Percentiles rank a stretch among this genome's conserved stretches.
These are phyloP conservation scores for Seriola dumerili DNA, from an alignment of 2,113 vertebrate genomes.

Conservation along the genomic window DNA sequence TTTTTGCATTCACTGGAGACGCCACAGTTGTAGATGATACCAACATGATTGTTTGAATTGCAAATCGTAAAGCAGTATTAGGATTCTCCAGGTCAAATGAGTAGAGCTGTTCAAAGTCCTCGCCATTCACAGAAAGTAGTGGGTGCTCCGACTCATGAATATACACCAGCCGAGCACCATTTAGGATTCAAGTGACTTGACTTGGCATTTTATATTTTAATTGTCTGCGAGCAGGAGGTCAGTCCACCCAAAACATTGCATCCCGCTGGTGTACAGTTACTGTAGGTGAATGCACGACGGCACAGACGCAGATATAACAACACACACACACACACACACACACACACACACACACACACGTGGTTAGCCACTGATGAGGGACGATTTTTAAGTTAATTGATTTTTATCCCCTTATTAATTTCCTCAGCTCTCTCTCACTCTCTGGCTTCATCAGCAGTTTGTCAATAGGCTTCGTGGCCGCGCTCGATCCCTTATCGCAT, in stretches of 20 bases:
- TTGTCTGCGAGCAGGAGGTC: slow-evolving; percentile 67
- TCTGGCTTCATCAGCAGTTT: slow-evolving; percentile 83
- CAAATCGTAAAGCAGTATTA: slow-evolving; percentile 25
- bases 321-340: slow-evolving; percentile 10
- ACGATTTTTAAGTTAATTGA: slow-evolving; percentile 85
- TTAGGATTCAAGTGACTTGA: slow-evolving; percentile 77
- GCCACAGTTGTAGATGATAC: slow-evolving; percentile 28
- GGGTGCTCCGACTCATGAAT: slow-evolving; percentile 73
- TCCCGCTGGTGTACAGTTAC: slow-evolving; percentile 31
- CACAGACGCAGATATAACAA: slow-evolving; percentile 31
- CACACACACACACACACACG: slow-evolving; percentile 22
- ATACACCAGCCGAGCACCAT: slow-evolving; percentile 65
- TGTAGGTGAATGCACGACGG: slow-evolving; percentile 40
- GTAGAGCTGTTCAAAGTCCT: slow-evolving; percentile 69
- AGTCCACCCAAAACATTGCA: slow-evolving; percentile 62
- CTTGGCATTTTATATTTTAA: slow-evolving; percentile 81
- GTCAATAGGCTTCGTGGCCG: slow-evolving; percentile 82
- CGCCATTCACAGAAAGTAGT: slow-evolving; percentile 63
- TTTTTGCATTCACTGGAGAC: slow-evolving; percentile 38
- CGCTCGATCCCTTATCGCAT: slow-evolving; percentile 81
- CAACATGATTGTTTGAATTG: slow-evolving; percentile 43
- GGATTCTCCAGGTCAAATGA: slow-evolving; percentile 67
- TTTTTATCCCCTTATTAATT: slow-evolving; percentile 84
- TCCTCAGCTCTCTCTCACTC: slow-evolving; percentile 69
- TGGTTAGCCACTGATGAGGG: slow-evolving; percentile 72